These are phyloP conservation scores for Clitarchus hookeri DNA, from an alignment of 2,888 invertebrate genomes.

Conservation along the genomic window DNA sequence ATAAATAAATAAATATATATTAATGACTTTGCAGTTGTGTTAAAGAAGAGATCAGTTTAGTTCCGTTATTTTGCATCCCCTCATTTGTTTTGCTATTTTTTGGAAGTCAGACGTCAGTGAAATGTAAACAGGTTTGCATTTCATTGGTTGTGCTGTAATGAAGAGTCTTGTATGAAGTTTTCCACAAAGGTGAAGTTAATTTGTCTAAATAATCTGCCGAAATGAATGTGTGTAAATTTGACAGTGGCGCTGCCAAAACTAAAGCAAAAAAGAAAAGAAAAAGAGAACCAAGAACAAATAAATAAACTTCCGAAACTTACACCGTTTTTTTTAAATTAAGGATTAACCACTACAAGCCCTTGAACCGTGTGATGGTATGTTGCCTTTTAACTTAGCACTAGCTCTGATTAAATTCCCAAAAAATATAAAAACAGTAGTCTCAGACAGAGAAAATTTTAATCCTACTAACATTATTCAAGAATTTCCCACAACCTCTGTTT, in stretches of 20 bases:
- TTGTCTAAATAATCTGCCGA: background rate
- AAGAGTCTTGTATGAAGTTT: background rate
- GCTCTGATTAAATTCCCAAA: background rate
- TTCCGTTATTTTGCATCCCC: too few species aligned
- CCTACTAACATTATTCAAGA: background rate
- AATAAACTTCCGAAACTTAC: slow-evolving; percentile 8
- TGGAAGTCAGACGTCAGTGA: too few species aligned
- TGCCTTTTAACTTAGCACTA: background rate
- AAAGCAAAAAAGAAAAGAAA: slow-evolving; percentile 1
- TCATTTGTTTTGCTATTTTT: too few species aligned
- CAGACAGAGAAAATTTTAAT: background rate
- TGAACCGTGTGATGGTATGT: background rate
- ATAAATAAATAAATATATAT: too few species aligned
- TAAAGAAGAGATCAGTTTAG: too few species aligned
- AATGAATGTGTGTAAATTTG: slow-evolving; percentile 1
- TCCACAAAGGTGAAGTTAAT: too few species aligned
- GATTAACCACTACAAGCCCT: background rate
- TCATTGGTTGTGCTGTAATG: background rate
- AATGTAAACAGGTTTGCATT: background rate
- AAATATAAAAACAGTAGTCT: background rate
- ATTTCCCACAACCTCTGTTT: background rate
- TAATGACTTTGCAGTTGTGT: too few species aligned
- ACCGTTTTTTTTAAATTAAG: background rate
- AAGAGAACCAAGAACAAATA: slow-evolving; percentile 19
- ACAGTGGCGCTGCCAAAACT: background rate